Evolutionary conservation across 1,140 invertebrate genomes (phyloP).

Genomic region (Trypoxylus dichotomus): DNA sequence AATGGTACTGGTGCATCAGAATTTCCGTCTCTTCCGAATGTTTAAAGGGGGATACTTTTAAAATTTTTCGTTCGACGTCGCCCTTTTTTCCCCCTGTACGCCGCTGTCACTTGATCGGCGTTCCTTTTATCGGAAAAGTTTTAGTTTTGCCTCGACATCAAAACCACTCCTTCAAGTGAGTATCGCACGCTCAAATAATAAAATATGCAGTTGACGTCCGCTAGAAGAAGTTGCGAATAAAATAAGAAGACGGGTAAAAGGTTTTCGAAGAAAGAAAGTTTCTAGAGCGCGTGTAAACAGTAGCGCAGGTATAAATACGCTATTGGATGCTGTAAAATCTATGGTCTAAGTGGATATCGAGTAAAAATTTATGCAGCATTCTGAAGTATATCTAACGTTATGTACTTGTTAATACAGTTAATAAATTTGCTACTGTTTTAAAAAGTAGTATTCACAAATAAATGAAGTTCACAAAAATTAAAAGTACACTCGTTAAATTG

Average conservation of each 20-base stretch:
- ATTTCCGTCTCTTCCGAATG: not conserved
- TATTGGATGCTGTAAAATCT: too few relatives aligned
- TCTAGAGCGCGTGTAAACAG: not conserved
- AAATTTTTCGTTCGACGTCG: not conserved
- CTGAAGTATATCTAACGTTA: too few relatives aligned
- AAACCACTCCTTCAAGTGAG: not conserved
- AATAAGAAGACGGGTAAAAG: not conserved
- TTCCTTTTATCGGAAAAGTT: not conserved
- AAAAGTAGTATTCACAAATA: too few relatives aligned
- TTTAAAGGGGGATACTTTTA: not conserved
- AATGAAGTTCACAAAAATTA: too few relatives aligned
- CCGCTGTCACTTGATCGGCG: not conserved
- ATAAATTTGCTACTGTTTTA: too few relatives aligned
- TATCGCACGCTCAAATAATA: not conserved
- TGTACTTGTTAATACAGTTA: too few relatives aligned
- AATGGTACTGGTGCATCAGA: not conserved
- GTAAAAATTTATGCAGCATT: too few relatives aligned
- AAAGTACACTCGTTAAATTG: too few relatives aligned
- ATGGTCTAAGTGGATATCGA: too few relatives aligned
- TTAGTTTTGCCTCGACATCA: not conserved
- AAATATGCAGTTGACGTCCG: not conserved
- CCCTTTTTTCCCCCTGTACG: not conserved
- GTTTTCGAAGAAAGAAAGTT: not conserved
- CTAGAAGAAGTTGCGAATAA: not conserved
- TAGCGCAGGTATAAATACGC: too few relatives aligned